Percentiles rank a stretch among this genome's conserved stretches.
Evolutionary conservation across 1,140 invertebrate species (phyloP).

Genomic region (Branchinecta lindahli): DNA sequence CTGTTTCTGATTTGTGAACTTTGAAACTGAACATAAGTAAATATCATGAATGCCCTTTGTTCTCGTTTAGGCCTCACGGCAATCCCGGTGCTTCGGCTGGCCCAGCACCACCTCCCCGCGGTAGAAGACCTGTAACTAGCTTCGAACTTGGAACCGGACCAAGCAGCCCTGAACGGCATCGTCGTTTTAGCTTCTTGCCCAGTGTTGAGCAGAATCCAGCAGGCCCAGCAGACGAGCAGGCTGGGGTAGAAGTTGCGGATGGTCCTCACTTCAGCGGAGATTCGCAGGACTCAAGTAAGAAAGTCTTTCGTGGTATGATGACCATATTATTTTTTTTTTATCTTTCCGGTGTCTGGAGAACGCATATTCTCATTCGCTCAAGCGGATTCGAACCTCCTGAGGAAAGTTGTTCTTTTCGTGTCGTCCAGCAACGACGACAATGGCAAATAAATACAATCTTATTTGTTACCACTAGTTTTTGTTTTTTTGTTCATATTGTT

Average conservation of each 20-base stretch:
- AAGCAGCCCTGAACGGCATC: neutral
- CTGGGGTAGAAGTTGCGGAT: neutral
- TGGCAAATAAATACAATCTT: no score
- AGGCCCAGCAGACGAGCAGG: neutral
- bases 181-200: neutral
- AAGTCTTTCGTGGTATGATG: neutral
- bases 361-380: no score
- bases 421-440: no score
- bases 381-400: no score
- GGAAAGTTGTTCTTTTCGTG: no score
- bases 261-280: conserved; percentile 6
- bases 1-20: no score
- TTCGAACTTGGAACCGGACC: neutral
- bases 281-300: neutral
- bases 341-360: no score
- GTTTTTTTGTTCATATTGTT: no score
- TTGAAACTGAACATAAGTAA: no score
- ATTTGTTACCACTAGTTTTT: no score
- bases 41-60: neutral
- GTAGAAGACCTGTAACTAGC: neutral
- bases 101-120: neutral
- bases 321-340: no score
- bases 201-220: neutral
- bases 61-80: neutral
- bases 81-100: neutral